These are phyloP conservation scores for Strigamia transsilvanica DNA, from an alignment of 2,888 invertebrate genomes.

Conservation along the genomic window DNA sequence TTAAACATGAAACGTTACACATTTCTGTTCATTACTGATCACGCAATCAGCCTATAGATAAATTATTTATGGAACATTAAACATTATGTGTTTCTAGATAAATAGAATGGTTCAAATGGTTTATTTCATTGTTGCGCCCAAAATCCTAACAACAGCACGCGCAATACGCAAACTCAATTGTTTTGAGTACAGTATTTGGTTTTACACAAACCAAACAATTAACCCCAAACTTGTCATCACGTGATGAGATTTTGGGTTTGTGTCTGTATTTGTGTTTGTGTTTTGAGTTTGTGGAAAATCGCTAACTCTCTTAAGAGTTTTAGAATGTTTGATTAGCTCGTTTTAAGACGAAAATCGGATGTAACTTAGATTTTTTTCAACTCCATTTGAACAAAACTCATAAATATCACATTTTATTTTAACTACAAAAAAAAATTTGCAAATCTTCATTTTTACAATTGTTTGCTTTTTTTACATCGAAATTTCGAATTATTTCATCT, in stretches of 20 bases:
- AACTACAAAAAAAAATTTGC: too few species aligned
- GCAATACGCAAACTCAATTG: too few species aligned
- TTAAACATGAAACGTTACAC: not conserved
- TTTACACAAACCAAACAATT: too few species aligned
- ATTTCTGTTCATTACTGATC: not conserved
- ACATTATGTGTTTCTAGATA: not conserved
- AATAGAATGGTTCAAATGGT: not conserved
- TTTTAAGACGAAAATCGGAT: not conserved
- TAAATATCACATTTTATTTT: not conserved
- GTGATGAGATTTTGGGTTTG: too few species aligned
- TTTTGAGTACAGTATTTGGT: too few species aligned
- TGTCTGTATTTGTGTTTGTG: too few species aligned
- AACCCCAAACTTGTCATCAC: too few species aligned
- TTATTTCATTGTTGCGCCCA: too few species aligned
- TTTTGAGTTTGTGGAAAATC: too few species aligned
- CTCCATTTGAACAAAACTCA: not conserved
- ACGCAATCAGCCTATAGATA: not conserved
- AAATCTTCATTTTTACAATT: not conserved
- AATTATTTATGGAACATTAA: not conserved
- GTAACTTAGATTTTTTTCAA: not conserved
- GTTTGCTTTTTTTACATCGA: not conserved
- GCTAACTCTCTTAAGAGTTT: too few species aligned
- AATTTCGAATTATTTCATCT: not conserved
- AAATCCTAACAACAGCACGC: too few species aligned
- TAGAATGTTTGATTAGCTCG: slow-evolving; percentile 10